Evolutionary conservation across 2,888 invertebrate species (phyloP).

Genomic region (Archips xylosteana): DNA sequence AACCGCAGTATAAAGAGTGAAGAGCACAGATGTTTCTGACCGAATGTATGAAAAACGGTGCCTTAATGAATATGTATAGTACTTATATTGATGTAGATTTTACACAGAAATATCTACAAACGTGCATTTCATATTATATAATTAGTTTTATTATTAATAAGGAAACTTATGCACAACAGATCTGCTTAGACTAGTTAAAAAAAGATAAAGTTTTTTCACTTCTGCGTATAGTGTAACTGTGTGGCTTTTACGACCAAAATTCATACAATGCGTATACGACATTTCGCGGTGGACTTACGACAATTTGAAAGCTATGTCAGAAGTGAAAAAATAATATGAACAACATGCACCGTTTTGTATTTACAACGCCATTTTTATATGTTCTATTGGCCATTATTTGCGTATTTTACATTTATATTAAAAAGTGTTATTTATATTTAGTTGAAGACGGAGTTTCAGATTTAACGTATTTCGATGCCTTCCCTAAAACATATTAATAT

Average conservation of each 20-base stretch:
- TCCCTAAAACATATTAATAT: background rate
- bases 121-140: conserved; percentile 1
- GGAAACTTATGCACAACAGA: conserved; percentile 20
- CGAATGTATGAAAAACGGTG: conserved; percentile 4
- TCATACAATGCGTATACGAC: background rate
- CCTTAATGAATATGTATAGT: background rate
- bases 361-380: conserved; percentile 19
- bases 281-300: background rate
- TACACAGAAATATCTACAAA: background rate
- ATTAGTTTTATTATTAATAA: background rate
- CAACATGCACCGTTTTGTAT: conserved; percentile 29
- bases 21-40: too few relatives aligned
- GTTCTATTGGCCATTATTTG: conserved; percentile 39
- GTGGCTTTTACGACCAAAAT: background rate
- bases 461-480: background rate
- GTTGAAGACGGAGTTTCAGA: conserved; percentile 27
- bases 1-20: too few relatives aligned
- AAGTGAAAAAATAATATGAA: background rate
- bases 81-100: background rate
- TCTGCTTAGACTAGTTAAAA: conserved; percentile 7
- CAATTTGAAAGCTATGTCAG: background rate
- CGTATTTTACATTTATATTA: conserved; percentile 22
- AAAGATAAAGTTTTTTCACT: background rate
- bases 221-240: background rate
- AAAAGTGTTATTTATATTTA: conserved; percentile 14